A percentile compares a stretch with the other conserved stretches of the same genome.
phyloP scores from a whole-genome alignment of 2,888 invertebrate species.

The Ectemnius lituratus region DNA sequence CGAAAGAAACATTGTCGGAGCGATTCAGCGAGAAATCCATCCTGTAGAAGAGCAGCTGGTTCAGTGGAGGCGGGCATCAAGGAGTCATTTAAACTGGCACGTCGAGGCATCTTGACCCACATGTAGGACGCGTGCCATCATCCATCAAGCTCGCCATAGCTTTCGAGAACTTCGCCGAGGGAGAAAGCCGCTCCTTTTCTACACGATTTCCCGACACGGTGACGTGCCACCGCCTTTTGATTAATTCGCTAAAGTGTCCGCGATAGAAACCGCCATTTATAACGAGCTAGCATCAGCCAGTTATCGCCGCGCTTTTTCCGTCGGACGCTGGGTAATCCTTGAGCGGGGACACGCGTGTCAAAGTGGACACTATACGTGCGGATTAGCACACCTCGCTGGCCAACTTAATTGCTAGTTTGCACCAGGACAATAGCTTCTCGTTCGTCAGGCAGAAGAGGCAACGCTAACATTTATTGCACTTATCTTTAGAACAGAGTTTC shows the following conservation, averaged over 20 bases:
- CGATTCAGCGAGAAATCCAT: not conserved
- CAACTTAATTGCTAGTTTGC: conserved; percentile 52
- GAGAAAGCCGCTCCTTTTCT: conserved; percentile 6
- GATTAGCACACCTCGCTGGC: conserved; percentile 38
- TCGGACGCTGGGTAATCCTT: conserved; percentile 15
- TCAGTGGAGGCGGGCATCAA: not conserved
- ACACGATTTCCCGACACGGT: conserved; percentile 19
- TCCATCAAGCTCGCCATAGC: conserved; percentile 26
- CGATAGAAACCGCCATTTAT: conserved; percentile 39
- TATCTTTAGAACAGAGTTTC: too few relatives aligned
- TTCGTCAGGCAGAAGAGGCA: too few relatives aligned
- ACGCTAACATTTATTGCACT: too few relatives aligned
- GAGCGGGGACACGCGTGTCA: not conserved
- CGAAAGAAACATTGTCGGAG: too few relatives aligned
- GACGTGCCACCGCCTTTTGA: conserved; percentile 32
- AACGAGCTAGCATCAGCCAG: conserved; percentile 17
- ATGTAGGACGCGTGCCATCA: conserved; percentile 13
- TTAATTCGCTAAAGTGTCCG: conserved; percentile 41
- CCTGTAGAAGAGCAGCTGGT: not conserved
- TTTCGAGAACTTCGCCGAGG: conserved; percentile 12
- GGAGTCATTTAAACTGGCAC: conserved; percentile 7
- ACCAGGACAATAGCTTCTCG: too few relatives aligned
- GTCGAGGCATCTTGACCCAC: conserved; percentile 12
- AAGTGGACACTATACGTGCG: conserved; percentile 24
- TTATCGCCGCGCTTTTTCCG: conserved; percentile 2